Conservation (phyloP, 2,113 vertebrate species). For the Misgurnus anguillicaudatus region DNA sequence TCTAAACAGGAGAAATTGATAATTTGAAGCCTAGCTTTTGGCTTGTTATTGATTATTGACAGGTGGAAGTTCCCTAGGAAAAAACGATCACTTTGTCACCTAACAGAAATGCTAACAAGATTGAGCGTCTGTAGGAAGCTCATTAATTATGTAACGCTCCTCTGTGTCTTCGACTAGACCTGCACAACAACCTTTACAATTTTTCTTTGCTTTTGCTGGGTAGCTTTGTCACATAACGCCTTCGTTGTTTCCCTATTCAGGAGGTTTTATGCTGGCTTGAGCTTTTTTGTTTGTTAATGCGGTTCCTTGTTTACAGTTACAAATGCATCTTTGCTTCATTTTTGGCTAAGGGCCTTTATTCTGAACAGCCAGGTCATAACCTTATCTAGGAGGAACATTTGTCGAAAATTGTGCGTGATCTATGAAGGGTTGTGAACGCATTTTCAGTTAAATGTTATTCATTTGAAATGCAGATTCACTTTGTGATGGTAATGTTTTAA, state of each 20-base stretch:
- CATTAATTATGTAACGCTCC: conserved; percentile 23
- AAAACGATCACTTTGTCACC: not conserved
- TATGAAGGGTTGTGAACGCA: conserved; percentile 30
- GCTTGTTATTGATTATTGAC: not conserved
- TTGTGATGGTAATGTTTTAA: conserved; percentile 25
- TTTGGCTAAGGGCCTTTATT: conserved; percentile 34
- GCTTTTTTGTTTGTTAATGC: not conserved
- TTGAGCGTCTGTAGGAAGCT: not conserved
- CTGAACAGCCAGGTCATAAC: conserved; percentile 33
- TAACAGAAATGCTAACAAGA: not conserved
- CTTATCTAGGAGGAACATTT: not conserved
- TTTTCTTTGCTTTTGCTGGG: not conserved
- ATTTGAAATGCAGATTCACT: conserved; percentile 22
- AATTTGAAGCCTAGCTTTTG: not conserved
- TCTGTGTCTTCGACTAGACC: not conserved
- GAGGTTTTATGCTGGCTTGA: not conserved
- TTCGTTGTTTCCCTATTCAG: conserved; percentile 18
- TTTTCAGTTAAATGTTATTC: conserved; percentile 10
- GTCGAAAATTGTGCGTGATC: not conserved
- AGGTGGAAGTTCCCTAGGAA: not conserved
- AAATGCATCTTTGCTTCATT: conserved; percentile 29
- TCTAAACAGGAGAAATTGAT: not conserved
- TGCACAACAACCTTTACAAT: not conserved
- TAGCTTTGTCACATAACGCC: not conserved
- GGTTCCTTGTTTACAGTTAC: conserved; percentile 17